Evolutionary conservation across 2,888 invertebrate species (phyloP).

Genomic region (Dyspetes luteomarginatus): DNA sequence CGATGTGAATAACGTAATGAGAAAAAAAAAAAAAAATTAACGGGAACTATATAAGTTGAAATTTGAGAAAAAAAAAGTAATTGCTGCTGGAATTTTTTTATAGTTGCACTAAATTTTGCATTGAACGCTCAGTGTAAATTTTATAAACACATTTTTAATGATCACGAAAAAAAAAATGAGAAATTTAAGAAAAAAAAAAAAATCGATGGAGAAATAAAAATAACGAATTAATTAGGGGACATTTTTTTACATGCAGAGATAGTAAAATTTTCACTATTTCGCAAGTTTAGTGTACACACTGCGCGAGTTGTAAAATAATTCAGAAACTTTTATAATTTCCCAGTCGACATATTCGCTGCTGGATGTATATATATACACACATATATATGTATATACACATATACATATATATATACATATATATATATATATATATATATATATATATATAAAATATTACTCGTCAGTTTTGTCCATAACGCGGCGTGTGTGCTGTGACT

Average conservation of each 20-base stretch:
- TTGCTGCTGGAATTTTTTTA: too few species aligned
- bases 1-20: too few species aligned
- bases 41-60: too few species aligned
- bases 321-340: slow-evolving; percentile 67
- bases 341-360: slow-evolving; percentile 14
- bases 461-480: not conserved
- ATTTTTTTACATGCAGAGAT: not conserved
- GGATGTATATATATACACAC: not conserved
- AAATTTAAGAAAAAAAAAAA: too few species aligned
- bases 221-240: too few species aligned
- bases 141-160: too few species aligned
- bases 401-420: not conserved
- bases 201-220: too few species aligned
- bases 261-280: not conserved
- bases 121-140: too few species aligned
- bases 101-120: too few species aligned
- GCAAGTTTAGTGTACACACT: not conserved
- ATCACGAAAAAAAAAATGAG: too few species aligned
- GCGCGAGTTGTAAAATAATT: slow-evolving; percentile 59
- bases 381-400: not conserved
- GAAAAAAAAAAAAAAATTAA: too few species aligned
- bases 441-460: not conserved
- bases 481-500: not conserved
- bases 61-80: too few species aligned
- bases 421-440: not conserved